Evolutionary conservation across 2,113 vertebrate genomes (phyloP), one percentile per base, ranked within the genome.

Genomic region (Sardina pilchardus): DNA sequence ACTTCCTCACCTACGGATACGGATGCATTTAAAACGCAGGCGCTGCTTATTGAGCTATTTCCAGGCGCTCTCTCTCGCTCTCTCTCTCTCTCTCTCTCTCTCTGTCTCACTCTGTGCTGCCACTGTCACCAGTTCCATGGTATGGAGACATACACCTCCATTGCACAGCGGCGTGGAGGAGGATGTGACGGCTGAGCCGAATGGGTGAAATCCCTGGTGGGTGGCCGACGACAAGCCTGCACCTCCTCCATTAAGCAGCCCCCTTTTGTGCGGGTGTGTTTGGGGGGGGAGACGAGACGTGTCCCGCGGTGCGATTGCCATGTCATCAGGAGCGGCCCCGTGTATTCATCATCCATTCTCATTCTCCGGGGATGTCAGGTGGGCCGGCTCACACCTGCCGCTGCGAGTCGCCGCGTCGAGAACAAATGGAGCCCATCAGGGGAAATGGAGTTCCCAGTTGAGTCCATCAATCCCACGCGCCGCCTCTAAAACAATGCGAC

Each of bases 371-470:
- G 75, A 1, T 84, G 84, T 84, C 85, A 86, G 78, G 75, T 43
- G n/a, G 48, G 30, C 82, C 78, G 45, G 44, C 75, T 63, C 82
- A 36, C 87, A 88, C 87, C 87, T 88, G 85, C 85, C 75, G 34
- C 56, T 86, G 53, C 48, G 80, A 85, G 59, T 36, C 82, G 50
- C 84, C 67, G 59, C 48, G 9, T 82, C 19, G 30, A 36, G 63
- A 71, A 71, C 44, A 44, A 50, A 39, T 75, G 47, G 63, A 84
- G 80, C 84, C 56, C 83, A 84, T 88, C 87, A 84, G 81, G 59
- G 63, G n/a, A 59, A 59, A 59, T 59, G 26, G 14, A n/a, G 71
- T 26, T 71, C 63, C 63, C 63, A 71, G 63, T 71, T 48, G 71
- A 30, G 82, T 88, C 84, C 43, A 83, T 83, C 85, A 86, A 71